These are phyloP conservation scores for Sphyrna mokarran DNA, from an alignment of 2,113 vertebrate species.

Conservation along the genomic window DNA sequence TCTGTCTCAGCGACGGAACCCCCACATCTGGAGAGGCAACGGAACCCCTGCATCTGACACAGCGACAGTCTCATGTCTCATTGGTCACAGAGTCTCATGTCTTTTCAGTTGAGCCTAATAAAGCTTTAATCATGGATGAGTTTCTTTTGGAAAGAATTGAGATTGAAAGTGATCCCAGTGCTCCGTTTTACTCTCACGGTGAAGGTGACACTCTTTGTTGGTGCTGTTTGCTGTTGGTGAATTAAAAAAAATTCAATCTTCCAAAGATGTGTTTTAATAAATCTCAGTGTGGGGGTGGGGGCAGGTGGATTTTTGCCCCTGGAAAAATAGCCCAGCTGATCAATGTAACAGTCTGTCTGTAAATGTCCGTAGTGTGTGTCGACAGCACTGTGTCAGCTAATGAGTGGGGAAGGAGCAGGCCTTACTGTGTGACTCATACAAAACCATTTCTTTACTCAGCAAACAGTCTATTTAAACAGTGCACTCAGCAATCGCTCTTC, in stretches of 20 bases:
- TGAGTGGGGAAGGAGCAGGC: neutral
- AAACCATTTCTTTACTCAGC: neutral
- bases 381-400: neutral
- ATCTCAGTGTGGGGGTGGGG: neutral
- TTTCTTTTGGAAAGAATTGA: neutral
- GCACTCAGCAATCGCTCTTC: neutral
- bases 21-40: no score
- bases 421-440: neutral
- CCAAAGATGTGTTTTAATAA: neutral
- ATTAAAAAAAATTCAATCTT: neutral
- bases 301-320: neutral
- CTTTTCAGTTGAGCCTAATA: neutral
- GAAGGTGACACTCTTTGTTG: neutral
- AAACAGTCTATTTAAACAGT: conserved; percentile 8
- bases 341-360: neutral
- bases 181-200: no score
- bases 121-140: neutral
- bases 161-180: no score
- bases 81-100: neutral
- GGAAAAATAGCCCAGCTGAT: neutral
- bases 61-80: no score
- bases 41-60: no score
- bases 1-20: no score
- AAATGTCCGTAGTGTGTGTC: neutral
- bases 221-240: neutral